These are phyloP conservation scores for Thalassophryne amazonica DNA, from an alignment of 2,797 vertebrate genomes.

Conservation along the genomic window DNA sequence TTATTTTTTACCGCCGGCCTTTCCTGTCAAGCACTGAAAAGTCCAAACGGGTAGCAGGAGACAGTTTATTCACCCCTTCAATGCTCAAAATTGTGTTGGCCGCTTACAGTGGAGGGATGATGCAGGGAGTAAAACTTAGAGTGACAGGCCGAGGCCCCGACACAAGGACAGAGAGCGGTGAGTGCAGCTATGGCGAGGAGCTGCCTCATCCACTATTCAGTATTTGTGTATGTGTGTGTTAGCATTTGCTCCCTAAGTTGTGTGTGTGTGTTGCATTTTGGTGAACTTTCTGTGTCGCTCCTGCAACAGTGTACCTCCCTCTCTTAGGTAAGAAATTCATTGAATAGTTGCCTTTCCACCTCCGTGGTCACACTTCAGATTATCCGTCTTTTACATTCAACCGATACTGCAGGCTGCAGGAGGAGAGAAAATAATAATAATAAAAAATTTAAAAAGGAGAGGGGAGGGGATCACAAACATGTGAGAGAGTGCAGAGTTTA, in stretches of 20 bases:
- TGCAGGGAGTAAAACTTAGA: conserved; percentile 52
- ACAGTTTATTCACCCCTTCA: conserved; percentile 61
- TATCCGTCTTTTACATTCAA: conserved; percentile 70
- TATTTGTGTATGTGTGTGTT: conserved; percentile 20
- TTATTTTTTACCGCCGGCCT: conserved; percentile 52
- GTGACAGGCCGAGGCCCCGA: conserved; percentile 56
- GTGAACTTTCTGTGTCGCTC: conserved; percentile 31
- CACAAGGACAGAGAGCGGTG: conserved; percentile 48
- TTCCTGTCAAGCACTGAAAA: conserved; percentile 62
- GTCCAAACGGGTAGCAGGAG: conserved; percentile 57
- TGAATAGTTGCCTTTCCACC: conserved; percentile 65
- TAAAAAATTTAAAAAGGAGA: conserved; percentile 15
- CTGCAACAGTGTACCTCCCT: conserved; percentile 26
- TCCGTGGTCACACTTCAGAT: conserved; percentile 66
- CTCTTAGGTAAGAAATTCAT: conserved; percentile 41
- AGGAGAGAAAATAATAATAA: conserved; percentile 27
- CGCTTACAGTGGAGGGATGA: conserved; percentile 47
- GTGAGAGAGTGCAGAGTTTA: conserved; percentile 28
- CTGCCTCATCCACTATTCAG: conserved; percentile 51
- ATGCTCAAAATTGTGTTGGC: conserved; percentile 55
- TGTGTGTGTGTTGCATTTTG: conserved; percentile 13
- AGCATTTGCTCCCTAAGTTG: neutral
- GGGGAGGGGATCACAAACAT: conserved; percentile 20
- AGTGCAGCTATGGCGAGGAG: conserved; percentile 47
- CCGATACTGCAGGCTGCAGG: conserved; percentile 41